phyloP scores from a whole-genome alignment of 2,797 vertebrate genomes.

The Phyllotis vaccarum region DNA sequence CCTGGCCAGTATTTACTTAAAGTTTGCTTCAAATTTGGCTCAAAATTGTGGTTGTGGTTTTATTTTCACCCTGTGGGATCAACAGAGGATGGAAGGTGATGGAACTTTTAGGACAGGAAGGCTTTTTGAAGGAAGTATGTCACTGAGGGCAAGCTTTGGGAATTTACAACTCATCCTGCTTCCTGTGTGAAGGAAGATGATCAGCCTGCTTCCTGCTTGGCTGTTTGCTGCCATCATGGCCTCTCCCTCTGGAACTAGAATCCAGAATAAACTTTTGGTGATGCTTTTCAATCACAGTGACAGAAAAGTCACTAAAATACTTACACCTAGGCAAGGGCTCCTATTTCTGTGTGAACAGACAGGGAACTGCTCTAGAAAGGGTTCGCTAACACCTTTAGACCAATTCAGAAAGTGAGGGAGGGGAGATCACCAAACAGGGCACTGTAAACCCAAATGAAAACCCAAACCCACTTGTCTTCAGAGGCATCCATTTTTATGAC shows the following conservation, averaged over 20 bases:
- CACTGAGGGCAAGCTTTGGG: not conserved
- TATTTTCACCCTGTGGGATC: no score
- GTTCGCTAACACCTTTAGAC: not conserved
- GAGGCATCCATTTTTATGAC: not conserved
- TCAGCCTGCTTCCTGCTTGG: not conserved
- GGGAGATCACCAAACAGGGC: not conserved
- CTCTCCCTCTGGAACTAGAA: not conserved
- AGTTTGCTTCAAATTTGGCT: not conserved
- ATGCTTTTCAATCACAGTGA: not conserved
- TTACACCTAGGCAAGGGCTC: not conserved
- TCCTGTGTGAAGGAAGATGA: no score
- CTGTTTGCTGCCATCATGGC: no score
- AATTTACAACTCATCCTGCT: not conserved
- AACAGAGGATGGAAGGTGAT: not conserved
- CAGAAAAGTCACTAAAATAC: not conserved
- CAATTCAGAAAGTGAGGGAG: not conserved
- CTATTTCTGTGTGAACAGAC: not conserved
- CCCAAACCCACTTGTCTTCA: not conserved
- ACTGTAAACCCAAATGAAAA: not conserved
- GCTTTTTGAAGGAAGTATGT: no score
- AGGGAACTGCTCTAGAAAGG: not conserved
- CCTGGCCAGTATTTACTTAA: not conserved
- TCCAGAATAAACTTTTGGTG: not conserved
- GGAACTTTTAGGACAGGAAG: not conserved
- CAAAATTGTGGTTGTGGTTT: not conserved